These are phyloP conservation scores for Lamellibrachia columna DNA, from an alignment of 2,888 invertebrate species.

Conservation along the genomic window DNA sequence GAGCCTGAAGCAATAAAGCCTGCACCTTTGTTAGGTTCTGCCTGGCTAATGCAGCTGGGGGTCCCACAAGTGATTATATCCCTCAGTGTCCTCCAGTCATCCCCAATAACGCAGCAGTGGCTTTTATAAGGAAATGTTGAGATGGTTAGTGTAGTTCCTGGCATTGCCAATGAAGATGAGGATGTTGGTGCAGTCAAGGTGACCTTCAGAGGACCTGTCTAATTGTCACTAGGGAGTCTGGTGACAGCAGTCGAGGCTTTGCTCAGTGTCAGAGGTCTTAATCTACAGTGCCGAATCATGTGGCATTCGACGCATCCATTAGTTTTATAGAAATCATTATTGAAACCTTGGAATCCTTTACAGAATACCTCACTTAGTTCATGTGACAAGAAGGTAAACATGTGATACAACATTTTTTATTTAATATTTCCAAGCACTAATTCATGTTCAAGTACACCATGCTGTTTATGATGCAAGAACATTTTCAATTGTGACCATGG, in stretches of 20 bases:
- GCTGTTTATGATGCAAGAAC: not conserved
- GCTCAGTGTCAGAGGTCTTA: not conserved
- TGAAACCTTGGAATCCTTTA: not conserved
- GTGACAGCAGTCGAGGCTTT: not conserved
- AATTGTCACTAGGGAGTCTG: not conserved
- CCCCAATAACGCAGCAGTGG: not conserved
- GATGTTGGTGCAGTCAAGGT: not conserved
- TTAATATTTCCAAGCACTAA: not conserved
- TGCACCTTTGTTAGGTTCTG: constrained; percentile 8
- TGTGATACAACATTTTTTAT: not conserved
- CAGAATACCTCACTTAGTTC: not conserved
- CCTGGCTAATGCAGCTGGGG: not conserved
- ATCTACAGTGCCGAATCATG: not conserved
- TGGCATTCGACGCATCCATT: not conserved
- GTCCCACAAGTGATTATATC: not conserved
- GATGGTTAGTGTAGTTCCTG: constrained; percentile 12
- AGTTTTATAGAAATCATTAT: not conserved
- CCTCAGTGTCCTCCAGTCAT: not conserved
- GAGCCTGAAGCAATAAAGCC: constrained; percentile 16
- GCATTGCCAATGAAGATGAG: not conserved
- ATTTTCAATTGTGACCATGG: not conserved
- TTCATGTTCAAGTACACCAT: not conserved
- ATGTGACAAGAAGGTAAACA: not conserved
- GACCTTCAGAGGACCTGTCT: not conserved
- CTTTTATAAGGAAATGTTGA: constrained; percentile 12